Conservation (phyloP, 2,797 vertebrate species). For the Siniperca scherzeri region DNA sequence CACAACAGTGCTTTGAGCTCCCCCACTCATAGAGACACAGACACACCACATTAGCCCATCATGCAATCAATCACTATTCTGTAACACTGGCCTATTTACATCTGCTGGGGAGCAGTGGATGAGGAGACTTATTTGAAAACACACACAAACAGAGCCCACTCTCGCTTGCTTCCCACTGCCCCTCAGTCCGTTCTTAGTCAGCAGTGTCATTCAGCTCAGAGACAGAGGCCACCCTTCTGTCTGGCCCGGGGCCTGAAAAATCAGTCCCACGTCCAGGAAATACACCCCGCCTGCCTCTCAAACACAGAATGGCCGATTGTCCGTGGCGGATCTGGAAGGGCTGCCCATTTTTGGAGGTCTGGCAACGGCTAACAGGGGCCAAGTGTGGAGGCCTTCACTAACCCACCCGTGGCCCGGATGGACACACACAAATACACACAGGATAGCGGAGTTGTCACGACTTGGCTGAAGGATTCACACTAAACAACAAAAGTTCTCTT, state of each 20-base stretch:
- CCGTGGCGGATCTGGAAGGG: conserved; percentile 83
- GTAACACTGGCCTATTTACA: conserved; percentile 75
- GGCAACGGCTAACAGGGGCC: conserved; percentile 74
- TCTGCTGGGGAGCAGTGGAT: conserved; percentile 47
- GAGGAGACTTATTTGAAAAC: conserved; percentile 71
- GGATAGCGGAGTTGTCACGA: conserved; percentile 72
- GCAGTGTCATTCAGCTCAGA: conserved; percentile 82
- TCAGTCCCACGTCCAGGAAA: conserved; percentile 86
- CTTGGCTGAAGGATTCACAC: conserved; percentile 72
- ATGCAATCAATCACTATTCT: conserved; percentile 71
- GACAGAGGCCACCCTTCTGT: conserved; percentile 87
- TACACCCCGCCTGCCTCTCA: conserved; percentile 80
- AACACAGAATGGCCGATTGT: conserved; percentile 85
- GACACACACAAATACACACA: conserved; percentile 68
- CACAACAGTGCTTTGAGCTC: conserved; percentile 55
- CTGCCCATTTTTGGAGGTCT: conserved; percentile 86
- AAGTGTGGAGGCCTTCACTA: conserved; percentile 74
- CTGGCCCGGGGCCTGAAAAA: conserved; percentile 85
- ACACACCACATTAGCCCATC: conserved; percentile 66
- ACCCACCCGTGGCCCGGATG: conserved; percentile 72
- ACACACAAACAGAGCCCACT: conserved; percentile 74
- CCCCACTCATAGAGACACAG: conserved; percentile 48
- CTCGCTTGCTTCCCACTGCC: conserved; percentile 66
- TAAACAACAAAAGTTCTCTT: conserved; percentile 77
- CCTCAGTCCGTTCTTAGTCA: conserved; percentile 73